These are phyloP conservation scores for Megalops atlanticus DNA, from an alignment of 2,113 vertebrate genomes.

Conservation along the genomic window DNA sequence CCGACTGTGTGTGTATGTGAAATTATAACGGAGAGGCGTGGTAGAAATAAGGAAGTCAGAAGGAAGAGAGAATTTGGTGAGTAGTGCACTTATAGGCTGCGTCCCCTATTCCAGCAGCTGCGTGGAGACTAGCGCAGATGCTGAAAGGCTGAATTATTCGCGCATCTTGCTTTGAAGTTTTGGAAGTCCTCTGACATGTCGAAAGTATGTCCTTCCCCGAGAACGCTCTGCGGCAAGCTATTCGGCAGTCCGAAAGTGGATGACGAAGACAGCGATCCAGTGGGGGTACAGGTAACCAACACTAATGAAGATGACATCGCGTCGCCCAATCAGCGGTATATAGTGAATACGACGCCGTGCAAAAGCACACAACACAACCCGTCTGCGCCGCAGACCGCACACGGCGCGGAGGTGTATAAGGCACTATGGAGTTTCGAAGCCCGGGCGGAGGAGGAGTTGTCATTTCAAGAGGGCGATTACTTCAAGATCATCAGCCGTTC, in stretches of 20 bases:
- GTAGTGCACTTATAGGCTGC: too few species aligned
- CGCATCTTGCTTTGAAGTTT: too few species aligned
- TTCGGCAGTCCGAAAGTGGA: neutral
- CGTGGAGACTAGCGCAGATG: too few species aligned
- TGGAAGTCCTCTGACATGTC: too few species aligned
- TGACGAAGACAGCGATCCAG: too few species aligned
- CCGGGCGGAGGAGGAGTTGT: slow-evolving; percentile 48
- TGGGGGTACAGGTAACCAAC: neutral
- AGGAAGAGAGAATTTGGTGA: too few species aligned
- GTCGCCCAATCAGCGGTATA: too few species aligned
- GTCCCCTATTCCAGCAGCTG: neutral
- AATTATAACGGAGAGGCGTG: neutral
- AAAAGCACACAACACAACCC: neutral
- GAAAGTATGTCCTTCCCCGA: slow-evolving; percentile 8
- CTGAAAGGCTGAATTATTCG: too few species aligned
- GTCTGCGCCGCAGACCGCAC: neutral
- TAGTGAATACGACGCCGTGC: too few species aligned
- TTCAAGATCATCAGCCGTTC: slow-evolving; percentile 51
- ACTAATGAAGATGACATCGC: neutral
- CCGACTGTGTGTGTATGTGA: too few species aligned
- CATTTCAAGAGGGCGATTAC: slow-evolving; percentile 55
- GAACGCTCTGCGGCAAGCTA: neutral
- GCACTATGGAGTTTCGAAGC: slow-evolving; percentile 63
- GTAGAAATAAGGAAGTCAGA: neutral
- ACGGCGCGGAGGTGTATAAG: slow-evolving; percentile 37